Evolutionary conservation across 2,888 invertebrate species (phyloP).

Genomic region (Trachelus tabidus): DNA sequence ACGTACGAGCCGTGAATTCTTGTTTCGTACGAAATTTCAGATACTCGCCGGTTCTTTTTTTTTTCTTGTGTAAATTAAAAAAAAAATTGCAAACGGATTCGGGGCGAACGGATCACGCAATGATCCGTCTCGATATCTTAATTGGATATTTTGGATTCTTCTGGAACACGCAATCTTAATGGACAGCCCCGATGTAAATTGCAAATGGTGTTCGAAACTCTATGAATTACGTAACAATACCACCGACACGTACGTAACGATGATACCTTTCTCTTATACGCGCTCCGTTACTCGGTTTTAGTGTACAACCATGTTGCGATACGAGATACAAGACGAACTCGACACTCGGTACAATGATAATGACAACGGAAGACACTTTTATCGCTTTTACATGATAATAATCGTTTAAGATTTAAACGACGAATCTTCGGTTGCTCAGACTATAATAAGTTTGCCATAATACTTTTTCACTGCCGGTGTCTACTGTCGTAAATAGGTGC

Average conservation of each 20-base stretch:
- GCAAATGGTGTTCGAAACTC: not conserved
- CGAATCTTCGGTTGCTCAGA: constrained; percentile 52
- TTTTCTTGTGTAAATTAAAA: no score
- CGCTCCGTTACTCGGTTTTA: not conserved
- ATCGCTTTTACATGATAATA: constrained; percentile 6
- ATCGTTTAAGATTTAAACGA: constrained; percentile 34
- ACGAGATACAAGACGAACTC: not conserved
- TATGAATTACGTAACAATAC: not conserved
- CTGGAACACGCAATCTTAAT: not conserved
- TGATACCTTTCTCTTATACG: not conserved
- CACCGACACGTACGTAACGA: not conserved
- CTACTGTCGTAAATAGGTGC: not conserved
- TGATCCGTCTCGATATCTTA: constrained; percentile 12
- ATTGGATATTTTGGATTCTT: constrained; percentile 12
- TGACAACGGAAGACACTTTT: not conserved
- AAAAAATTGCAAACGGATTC: no score
- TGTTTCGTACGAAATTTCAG: not conserved
- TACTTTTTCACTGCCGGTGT: not conserved
- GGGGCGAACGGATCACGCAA: not conserved
- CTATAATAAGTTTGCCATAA: constrained; percentile 58
- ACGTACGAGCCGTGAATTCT: not conserved
- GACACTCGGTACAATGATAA: not conserved
- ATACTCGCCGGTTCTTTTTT: not conserved
- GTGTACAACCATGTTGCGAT: constrained; percentile 15
- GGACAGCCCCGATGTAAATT: not conserved